Evolutionary conservation across 2,888 invertebrate species (phyloP).

Genomic region (Punctoribates punctum): DNA sequence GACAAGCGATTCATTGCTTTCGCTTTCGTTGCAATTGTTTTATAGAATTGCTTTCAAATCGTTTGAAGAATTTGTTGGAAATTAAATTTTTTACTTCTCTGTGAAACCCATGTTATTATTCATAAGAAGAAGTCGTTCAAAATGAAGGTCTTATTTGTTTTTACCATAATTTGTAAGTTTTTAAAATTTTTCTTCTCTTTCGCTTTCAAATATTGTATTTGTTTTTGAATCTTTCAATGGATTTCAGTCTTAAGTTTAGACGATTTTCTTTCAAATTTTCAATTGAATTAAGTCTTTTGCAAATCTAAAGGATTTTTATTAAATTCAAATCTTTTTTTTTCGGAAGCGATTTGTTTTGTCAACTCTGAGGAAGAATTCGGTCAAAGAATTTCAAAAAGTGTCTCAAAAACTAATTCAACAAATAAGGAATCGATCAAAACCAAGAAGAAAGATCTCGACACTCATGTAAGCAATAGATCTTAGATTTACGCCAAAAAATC

Average conservation of each 20-base stretch:
- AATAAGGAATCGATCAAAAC: neutral
- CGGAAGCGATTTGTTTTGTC: neutral
- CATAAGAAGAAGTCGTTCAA: neutral
- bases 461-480: slow-evolving; percentile 10
- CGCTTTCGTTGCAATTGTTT: neutral
- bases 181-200: neutral
- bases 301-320: neutral
- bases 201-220: neutral
- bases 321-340: neutral
- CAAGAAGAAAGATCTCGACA: slow-evolving; percentile 5
- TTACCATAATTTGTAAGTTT: slow-evolving; percentile 3
- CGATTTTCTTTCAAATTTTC: neutral
- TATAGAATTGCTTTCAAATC: neutral
- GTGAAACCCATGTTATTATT: neutral
- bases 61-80: neutral
- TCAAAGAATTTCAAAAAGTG: slow-evolving; percentile 12
- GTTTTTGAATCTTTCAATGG: too few species aligned
- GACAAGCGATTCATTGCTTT: neutral
- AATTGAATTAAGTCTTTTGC: neutral
- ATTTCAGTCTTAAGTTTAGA: neutral
- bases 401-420: neutral
- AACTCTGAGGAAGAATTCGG: slow-evolving; percentile 18
- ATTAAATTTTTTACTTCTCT: neutral
- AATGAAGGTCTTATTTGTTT: neutral
- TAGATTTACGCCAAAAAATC: neutral